Percentiles rank a stretch among this genome's conserved stretches.
Conservation (phyloP, 2,797 vertebrate genomes). For the Sandelia bainsii region DNA sequence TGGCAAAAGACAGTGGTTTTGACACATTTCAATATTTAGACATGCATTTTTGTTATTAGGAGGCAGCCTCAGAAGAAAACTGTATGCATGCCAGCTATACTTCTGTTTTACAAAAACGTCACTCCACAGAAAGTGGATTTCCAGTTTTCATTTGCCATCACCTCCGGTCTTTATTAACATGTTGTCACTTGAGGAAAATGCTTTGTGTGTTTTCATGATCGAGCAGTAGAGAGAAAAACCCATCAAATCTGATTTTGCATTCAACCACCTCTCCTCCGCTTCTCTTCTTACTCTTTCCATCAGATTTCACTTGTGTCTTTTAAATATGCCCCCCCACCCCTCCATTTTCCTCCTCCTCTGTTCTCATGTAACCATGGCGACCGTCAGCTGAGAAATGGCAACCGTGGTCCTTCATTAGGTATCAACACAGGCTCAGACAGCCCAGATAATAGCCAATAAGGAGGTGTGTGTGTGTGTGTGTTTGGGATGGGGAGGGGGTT, state of each 20-base stretch:
- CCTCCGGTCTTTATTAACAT: not conserved
- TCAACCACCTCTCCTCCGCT: conserved; percentile 13
- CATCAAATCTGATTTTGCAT: conserved; percentile 15
- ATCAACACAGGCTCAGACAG: conserved; percentile 94
- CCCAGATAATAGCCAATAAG: conserved; percentile 99
- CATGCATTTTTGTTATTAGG: too few species aligned
- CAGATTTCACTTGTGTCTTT: not conserved
- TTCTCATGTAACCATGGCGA: conserved; percentile 89
- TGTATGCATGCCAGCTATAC: too few species aligned
- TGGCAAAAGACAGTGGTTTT: too few species aligned
- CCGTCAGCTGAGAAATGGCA: conserved; percentile 94
- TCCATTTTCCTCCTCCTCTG: conserved; percentile 31
- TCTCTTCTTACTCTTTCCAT: conserved; percentile 25
- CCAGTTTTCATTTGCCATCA: not conserved
- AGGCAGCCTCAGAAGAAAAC: too few species aligned
- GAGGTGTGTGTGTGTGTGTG: conserved; percentile 44
- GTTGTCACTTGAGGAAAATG: not conserved
- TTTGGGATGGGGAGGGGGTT: conserved; percentile 2
- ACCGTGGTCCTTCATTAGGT: conserved; percentile 95
- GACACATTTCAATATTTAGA: too few species aligned
- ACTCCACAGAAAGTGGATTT: too few species aligned
- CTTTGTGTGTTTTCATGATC: conserved; percentile 1
- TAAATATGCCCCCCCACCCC: conserved; percentile 16
- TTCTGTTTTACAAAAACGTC: too few species aligned
- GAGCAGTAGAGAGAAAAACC: conserved; percentile 8